A percentile compares a stretch with the other conserved stretches of the same genome.
Conservation (phyloP, 2,113 vertebrate species). For the Rynchops niger region DNA sequence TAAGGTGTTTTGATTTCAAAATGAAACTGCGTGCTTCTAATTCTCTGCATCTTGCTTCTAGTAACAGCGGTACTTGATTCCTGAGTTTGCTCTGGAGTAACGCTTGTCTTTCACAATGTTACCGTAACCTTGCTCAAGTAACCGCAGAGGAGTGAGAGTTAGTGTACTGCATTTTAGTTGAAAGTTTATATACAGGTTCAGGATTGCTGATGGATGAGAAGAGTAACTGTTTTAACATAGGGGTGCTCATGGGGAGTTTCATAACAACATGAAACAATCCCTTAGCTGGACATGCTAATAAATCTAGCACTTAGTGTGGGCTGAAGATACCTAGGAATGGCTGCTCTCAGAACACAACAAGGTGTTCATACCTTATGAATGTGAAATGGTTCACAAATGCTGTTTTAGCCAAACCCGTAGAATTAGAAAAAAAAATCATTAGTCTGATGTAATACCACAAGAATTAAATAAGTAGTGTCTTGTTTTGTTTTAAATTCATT, state of each 20-base stretch:
- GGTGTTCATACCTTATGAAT: background rate
- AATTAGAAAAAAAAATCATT: background rate
- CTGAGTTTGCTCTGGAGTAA: background rate
- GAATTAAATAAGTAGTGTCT: background rate
- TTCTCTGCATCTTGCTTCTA: background rate
- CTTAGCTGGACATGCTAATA: background rate
- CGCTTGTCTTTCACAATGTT: constrained; percentile 4
- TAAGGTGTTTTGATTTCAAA: background rate
- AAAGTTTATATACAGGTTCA: background rate
- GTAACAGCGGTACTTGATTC: background rate
- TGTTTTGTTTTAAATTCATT: background rate
- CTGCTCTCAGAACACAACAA: background rate
- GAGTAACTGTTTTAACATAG: background rate
- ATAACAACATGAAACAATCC: background rate
- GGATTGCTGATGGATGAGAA: background rate
- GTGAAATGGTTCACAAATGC: background rate
- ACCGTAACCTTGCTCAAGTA: background rate
- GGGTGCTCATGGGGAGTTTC: background rate
- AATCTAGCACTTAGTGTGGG: background rate
- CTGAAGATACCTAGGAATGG: background rate
- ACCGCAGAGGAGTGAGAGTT: background rate
- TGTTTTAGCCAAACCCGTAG: background rate
- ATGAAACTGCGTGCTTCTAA: background rate
- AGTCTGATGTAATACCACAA: background rate
- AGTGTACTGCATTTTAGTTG: background rate